phyloP scores from a whole-genome alignment of 35 echinoderm and acorn worm species.

The Strongylocentrotus purpuratus region DNA sequence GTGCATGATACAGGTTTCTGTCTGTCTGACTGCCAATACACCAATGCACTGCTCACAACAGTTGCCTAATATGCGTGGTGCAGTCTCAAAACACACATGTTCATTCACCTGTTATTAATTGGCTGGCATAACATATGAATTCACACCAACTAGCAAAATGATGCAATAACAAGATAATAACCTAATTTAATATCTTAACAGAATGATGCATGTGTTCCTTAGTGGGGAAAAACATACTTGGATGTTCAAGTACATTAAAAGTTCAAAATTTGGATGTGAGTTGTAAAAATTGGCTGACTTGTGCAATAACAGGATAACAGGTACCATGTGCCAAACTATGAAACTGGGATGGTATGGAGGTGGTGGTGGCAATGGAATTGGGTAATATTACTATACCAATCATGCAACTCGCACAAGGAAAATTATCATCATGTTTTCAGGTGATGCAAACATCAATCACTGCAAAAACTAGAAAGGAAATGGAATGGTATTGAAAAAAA shows the following conservation, averaged over 20 bases:
- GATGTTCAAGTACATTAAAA: background rate
- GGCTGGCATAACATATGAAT: background rate
- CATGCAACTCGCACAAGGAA: background rate
- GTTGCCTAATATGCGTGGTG: background rate
- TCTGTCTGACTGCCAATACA: background rate
- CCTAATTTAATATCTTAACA: background rate
- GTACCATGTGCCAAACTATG: background rate
- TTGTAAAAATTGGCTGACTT: background rate
- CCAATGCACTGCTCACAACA: background rate
- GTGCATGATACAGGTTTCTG: background rate
- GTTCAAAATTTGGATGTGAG: background rate
- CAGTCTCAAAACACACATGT: background rate
- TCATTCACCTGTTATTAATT: background rate
- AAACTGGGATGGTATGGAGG: background rate
- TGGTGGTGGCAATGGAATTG: background rate
- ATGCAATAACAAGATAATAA: background rate
- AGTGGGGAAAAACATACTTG: too few species aligned
- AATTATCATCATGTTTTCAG: background rate
- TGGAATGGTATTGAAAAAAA: too few species aligned
- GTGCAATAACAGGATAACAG: background rate
- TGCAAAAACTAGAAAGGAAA: too few species aligned
- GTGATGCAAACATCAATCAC: background rate
- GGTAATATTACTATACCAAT: background rate
- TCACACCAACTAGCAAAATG: background rate
- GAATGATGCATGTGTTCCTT: background rate